These are phyloP conservation scores for Drosophila kambysellisi DNA, from an alignment of 2,888 invertebrate species.

Conservation along the genomic window DNA sequence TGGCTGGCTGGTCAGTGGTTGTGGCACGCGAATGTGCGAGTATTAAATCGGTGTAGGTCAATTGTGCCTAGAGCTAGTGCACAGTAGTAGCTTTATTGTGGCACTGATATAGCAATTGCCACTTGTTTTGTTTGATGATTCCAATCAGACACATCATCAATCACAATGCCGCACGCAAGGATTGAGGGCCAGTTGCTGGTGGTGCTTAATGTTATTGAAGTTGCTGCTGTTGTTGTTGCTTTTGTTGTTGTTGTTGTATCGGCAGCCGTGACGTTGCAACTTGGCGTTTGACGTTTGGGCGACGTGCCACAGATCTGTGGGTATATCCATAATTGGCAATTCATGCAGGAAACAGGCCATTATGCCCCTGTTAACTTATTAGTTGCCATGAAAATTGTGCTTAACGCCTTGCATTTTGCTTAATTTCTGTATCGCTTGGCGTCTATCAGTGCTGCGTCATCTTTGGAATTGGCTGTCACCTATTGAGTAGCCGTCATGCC, in stretches of 20 bases:
- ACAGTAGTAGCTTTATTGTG: constrained; percentile 21
- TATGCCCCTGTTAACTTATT: constrained; percentile 82
- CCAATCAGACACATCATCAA: constrained; percentile 65
- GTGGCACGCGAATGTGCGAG: background rate
- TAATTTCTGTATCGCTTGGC: constrained; percentile 48
- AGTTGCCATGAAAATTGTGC: constrained; percentile 70
- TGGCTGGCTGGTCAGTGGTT: background rate
- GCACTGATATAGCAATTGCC: constrained; percentile 66
- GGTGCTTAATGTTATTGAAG: constrained; percentile 21
- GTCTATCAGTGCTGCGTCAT: constrained; percentile 61
- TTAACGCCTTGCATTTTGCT: constrained; percentile 45
- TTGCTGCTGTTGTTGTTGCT: constrained; percentile 33
- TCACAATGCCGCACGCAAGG: constrained; percentile 49
- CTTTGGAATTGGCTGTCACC: constrained; percentile 62
- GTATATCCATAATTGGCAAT: constrained; percentile 74
- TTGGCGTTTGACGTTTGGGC: constrained; percentile 21
- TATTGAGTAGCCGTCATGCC: constrained; percentile 46
- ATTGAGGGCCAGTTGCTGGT: constrained; percentile 12
- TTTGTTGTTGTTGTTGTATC: constrained; percentile 38
- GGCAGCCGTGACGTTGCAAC: constrained; percentile 59
- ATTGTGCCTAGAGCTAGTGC: constrained; percentile 4
- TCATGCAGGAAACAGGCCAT: constrained; percentile 84
- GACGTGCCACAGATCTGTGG: constrained; percentile 27
- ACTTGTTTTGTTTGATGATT: constrained; percentile 68
- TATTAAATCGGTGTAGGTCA: constrained; percentile 1